Percentiles rank a stretch among this genome's conserved stretches.
phyloP scores from a whole-genome alignment of 2,888 invertebrate genomes.

The Synergus umbraculus region DNA sequence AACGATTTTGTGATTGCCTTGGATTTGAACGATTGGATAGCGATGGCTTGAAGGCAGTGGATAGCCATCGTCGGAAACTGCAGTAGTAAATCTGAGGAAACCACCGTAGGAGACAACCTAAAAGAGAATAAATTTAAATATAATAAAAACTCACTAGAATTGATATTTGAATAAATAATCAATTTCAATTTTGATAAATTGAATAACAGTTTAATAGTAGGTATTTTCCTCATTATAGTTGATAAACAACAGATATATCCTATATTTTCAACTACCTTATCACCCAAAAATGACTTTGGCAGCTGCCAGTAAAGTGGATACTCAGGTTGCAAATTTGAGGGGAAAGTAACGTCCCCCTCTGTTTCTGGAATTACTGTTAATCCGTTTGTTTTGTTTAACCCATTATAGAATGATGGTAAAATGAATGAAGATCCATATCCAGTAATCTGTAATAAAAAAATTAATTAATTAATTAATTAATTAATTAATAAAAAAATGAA shows the following conservation, averaged over 20 bases:
- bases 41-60: slow-evolving; percentile 80
- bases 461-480: background rate
- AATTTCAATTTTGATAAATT: no score
- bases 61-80: slow-evolving; percentile 81
- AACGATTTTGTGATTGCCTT: slow-evolving; percentile 86
- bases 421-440: slow-evolving; percentile 65
- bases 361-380: slow-evolving; percentile 82
- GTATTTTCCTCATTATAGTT: no score
- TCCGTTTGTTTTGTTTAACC: slow-evolving; percentile 80
- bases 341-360: slow-evolving; percentile 79
- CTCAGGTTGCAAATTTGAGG: slow-evolving; percentile 79
- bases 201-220: no score
- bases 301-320: slow-evolving; percentile 90
- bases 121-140: slow-evolving; percentile 14
- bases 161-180: no score
- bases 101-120: slow-evolving; percentile 95
- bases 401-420: slow-evolving; percentile 74
- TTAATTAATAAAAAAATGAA: background rate
- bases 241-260: no score
- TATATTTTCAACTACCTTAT: slow-evolving; percentile 79
- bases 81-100: slow-evolving; percentile 86
- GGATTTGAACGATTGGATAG: slow-evolving; percentile 90
- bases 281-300: slow-evolving; percentile 89
- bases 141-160: no score
- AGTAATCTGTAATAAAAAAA: slow-evolving; percentile 61